A percentile compares a stretch with the other conserved stretches of the same genome.
Conservation (phyloP, 2,113 vertebrate species). For the Lagopus leucura region DNA sequence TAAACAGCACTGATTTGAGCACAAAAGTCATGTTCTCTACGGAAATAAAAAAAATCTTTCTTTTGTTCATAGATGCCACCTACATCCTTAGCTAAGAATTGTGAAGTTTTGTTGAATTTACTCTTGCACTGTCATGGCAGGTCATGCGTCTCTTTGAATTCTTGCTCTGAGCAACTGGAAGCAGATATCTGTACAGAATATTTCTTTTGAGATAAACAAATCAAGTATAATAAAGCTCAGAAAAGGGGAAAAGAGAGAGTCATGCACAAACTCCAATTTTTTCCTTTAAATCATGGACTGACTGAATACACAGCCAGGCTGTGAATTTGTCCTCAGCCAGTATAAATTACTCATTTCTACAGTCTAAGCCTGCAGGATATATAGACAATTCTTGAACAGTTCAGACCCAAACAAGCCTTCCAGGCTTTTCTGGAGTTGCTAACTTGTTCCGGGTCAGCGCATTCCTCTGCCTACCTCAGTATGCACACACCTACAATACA, state of each 20-base stretch:
- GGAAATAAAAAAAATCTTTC: neutral
- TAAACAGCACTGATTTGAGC: neutral
- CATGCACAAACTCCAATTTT: slow-evolving; percentile 52
- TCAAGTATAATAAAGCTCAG: slow-evolving; percentile 61
- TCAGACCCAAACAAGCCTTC: slow-evolving; percentile 30
- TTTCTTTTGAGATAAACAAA: slow-evolving; percentile 67
- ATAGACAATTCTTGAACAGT: slow-evolving; percentile 45
- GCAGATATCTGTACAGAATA: slow-evolving; percentile 25
- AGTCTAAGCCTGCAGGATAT: slow-evolving; percentile 64
- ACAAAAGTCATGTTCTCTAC: neutral
- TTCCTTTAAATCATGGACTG: slow-evolving; percentile 50
- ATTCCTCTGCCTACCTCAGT: neutral
- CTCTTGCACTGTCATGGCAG: slow-evolving; percentile 1
- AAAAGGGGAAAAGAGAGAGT: neutral
- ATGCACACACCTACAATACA: neutral
- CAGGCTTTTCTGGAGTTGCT: slow-evolving; percentile 39
- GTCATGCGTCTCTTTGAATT: slow-evolving; percentile 27
- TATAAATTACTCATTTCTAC: slow-evolving; percentile 55
- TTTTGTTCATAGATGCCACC: slow-evolving; percentile 31
- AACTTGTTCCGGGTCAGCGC: neutral
- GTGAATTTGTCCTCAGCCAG: slow-evolving; percentile 43
- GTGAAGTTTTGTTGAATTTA: slow-evolving; percentile 8
- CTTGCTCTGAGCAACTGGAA: slow-evolving; percentile 30
- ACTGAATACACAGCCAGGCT: slow-evolving; percentile 20
- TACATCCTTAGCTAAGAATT: neutral